phyloP scores from a whole-genome alignment of 2,113 vertebrate genomes.

The Chroicocephalus ridibundus region DNA sequence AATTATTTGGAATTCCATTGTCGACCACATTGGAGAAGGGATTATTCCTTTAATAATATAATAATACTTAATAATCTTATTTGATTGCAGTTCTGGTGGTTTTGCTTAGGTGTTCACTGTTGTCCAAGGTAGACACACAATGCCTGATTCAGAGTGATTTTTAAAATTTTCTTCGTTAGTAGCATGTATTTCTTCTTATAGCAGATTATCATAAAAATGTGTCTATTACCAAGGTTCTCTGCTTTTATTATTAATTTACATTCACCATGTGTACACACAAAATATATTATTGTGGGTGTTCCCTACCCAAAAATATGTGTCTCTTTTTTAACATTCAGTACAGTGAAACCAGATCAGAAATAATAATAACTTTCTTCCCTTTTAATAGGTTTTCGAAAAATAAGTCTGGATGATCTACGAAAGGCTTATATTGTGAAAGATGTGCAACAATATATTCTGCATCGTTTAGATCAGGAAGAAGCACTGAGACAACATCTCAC shows the following conservation, averaged over 20 bases:
- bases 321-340: not conserved
- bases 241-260: not conserved
- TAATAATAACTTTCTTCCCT: not conserved
- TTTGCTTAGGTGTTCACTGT: not conserved
- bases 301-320: not conserved
- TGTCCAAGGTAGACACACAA: not conserved
- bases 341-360: not conserved
- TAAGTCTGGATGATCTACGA: constrained; percentile 95
- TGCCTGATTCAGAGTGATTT: not conserved
- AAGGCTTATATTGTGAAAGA: constrained; percentile 98
- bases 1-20: not conserved
- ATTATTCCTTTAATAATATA: constrained; percentile 11
- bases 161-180: not conserved
- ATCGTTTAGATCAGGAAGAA: constrained; percentile 95
- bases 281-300: not conserved
- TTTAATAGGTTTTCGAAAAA: constrained; percentile 90
- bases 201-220: not conserved
- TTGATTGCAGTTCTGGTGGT: not conserved
- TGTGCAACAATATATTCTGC: constrained; percentile 97
- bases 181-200: not conserved
- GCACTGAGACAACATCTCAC: constrained; percentile 95
- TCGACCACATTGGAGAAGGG: not conserved
- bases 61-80: not conserved
- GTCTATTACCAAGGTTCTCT: not conserved
- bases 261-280: not conserved